Conservation (phyloP, 2,888 invertebrate species). For the Synergus japonicus region DNA sequence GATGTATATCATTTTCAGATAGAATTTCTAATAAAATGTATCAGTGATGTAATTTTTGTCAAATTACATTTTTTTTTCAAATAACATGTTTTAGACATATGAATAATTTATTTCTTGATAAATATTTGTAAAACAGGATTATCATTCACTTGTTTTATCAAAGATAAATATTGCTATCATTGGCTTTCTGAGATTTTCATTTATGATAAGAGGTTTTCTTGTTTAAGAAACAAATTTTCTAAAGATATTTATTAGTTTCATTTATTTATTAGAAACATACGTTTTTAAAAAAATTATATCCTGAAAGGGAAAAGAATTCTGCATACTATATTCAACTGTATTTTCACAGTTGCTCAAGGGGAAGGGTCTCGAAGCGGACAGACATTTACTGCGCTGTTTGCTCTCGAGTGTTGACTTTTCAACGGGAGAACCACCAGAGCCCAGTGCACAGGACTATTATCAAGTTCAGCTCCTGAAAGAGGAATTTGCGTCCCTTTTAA, state of each 20-base stretch:
- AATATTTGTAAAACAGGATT: not conserved
- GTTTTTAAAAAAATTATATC: not conserved
- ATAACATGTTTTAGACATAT: not conserved
- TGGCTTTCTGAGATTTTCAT: no score
- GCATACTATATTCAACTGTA: not conserved
- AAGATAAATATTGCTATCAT: not conserved
- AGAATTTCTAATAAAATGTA: not conserved
- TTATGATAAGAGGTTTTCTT: no score
- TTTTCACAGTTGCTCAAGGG: constrained; percentile 88
- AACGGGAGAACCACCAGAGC: constrained; percentile 81
- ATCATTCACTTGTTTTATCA: not conserved
- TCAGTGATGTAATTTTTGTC: not conserved
- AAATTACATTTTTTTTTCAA: not conserved
- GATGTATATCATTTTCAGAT: not conserved
- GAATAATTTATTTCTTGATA: not conserved
- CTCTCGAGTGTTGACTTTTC: constrained; percentile 93
- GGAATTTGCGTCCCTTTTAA: constrained; percentile 88
- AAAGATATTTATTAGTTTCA: not conserved
- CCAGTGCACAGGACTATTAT: constrained; percentile 78
- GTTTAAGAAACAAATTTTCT: not conserved
- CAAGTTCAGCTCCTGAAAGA: constrained; percentile 88
- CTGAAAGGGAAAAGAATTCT: not conserved
- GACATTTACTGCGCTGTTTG: constrained; percentile 96
- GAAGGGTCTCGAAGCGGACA: constrained; percentile 97
- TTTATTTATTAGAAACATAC: not conserved